Percentiles rank a stretch among this genome's conserved stretches.
Conservation (phyloP, 2,113 vertebrate genomes). For the Hypomesus transpacificus region DNA sequence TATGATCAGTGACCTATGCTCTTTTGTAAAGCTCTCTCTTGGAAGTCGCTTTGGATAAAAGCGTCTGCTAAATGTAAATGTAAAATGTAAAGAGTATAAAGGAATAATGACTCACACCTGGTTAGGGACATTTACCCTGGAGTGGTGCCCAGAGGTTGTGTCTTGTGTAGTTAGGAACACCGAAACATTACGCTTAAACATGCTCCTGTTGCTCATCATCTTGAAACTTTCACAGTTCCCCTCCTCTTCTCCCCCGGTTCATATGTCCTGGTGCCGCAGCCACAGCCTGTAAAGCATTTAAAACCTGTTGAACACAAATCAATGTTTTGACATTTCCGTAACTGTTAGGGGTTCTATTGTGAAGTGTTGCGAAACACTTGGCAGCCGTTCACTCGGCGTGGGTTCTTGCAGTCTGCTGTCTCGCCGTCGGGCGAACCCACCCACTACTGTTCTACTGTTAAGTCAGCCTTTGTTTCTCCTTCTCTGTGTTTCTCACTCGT, state of each 20-base stretch:
- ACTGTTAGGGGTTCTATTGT: conserved; percentile 52
- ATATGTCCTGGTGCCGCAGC: conserved; percentile 6
- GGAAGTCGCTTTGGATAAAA: too few species aligned
- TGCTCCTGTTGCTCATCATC: too few species aligned
- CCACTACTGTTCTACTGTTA: conserved; percentile 55
- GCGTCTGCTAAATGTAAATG: too few species aligned
- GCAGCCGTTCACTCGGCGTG: conserved; percentile 54
- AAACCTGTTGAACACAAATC: conserved; percentile 64
- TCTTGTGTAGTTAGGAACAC: too few species aligned
- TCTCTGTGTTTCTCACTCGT: background rate
- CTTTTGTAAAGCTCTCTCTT: too few species aligned
- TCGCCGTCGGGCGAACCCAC: conserved; percentile 54
- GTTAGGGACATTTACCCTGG: too few species aligned
- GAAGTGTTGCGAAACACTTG: conserved; percentile 58
- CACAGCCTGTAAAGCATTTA: conserved; percentile 50
- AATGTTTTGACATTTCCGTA: conserved; percentile 72
- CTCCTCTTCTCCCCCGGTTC: background rate
- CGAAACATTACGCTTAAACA: too few species aligned
- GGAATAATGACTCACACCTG: too few species aligned
- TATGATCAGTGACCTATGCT: too few species aligned
- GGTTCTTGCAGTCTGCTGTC: conserved; percentile 60
- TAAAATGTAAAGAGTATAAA: too few species aligned
- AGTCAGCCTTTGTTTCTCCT: conserved; percentile 54
- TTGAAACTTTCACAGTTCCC: background rate
- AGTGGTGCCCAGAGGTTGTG: too few species aligned